Evolutionary conservation across 2,888 invertebrate species (phyloP).

Genomic region (Gasteruption jaculator): DNA sequence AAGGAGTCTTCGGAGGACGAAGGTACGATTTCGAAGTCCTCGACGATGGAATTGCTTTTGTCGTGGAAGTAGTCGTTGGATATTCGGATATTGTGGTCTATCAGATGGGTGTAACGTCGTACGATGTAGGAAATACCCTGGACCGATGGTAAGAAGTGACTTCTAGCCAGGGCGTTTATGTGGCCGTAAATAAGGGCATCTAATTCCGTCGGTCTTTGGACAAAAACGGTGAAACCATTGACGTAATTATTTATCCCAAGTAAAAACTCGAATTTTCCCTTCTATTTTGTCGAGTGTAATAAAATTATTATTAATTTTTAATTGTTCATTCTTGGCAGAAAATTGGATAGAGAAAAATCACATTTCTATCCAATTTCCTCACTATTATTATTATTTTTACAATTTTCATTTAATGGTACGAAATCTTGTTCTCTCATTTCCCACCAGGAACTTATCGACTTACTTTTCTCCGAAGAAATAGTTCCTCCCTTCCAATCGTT

Average conservation of each 20-base stretch:
- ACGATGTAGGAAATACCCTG: conserved; percentile 47
- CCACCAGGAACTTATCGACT: conserved; percentile 50
- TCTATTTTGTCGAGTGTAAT: no score
- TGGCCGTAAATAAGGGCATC: conserved; percentile 78
- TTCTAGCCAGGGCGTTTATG: conserved; percentile 52
- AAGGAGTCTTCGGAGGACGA: conserved; percentile 31
- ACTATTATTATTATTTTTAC: no score
- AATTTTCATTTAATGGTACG: no score
- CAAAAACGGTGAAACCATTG: no score
- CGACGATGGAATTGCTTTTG: conserved; percentile 12
- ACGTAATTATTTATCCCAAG: neutral
- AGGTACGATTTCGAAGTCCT: conserved; percentile 30
- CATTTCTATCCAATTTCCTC: no score
- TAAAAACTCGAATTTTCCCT: no score
- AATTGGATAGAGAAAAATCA: no score
- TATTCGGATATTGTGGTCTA: conserved; percentile 39
- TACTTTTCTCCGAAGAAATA: conserved; percentile 80
- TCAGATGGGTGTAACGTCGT: conserved; percentile 51
- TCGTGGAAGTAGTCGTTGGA: conserved; percentile 26
- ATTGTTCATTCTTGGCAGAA: no score
- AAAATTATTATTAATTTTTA: no score
- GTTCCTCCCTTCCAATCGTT: conserved; percentile 72
- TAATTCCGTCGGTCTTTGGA: conserved; percentile 65
- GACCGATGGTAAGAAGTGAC: conserved; percentile 40
- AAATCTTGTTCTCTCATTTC: no score